Evolutionary conservation across 1,140 invertebrate species (phyloP).

Genomic region (Drosophila lowei): DNA sequence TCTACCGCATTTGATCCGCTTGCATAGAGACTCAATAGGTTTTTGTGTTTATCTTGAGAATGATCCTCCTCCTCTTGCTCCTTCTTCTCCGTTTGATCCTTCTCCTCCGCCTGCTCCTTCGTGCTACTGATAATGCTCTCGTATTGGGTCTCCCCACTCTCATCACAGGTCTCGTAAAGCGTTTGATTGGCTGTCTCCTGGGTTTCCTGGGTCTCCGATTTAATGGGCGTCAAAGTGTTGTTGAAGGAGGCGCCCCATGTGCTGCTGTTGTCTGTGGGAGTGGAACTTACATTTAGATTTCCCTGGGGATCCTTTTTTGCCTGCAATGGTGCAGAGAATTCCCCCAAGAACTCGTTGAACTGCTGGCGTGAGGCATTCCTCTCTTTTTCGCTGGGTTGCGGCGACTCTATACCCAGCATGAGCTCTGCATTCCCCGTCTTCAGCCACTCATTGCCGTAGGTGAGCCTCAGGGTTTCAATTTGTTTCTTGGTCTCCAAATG

Average conservation of each 20-base stretch:
- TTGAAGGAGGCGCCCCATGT: conserved; percentile 12
- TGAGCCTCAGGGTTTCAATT: conserved; percentile 85
- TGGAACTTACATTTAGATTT: conserved; percentile 46
- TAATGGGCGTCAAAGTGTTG: conserved; percentile 47
- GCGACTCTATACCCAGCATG: conserved; percentile 83
- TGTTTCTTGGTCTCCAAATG: conserved; percentile 86
- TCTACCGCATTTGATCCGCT: conserved; percentile 4
- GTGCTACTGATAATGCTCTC: conserved; percentile 33
- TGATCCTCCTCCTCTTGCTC: neutral
- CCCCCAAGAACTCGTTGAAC: conserved; percentile 69
- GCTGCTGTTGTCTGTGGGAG: conserved; percentile 35
- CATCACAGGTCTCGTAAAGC: conserved; percentile 62
- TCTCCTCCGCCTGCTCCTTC: neutral
- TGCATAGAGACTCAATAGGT: conserved; percentile 56
- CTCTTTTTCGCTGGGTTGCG: conserved; percentile 40
- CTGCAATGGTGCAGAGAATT: conserved; percentile 25
- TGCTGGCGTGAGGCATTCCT: conserved; percentile 49
- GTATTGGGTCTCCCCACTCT: conserved; percentile 42
- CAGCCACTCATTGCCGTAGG: conserved; percentile 86
- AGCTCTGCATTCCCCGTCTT: conserved; percentile 84
- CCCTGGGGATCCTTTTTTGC: neutral
- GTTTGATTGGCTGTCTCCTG: conserved; percentile 22
- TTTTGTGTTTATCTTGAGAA: conserved; percentile 50
- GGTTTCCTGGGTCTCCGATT: conserved; percentile 4
- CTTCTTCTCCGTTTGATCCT: neutral